phyloP scores from a whole-genome alignment of 2,888 invertebrate genomes.

The Nycteola revayana region DNA sequence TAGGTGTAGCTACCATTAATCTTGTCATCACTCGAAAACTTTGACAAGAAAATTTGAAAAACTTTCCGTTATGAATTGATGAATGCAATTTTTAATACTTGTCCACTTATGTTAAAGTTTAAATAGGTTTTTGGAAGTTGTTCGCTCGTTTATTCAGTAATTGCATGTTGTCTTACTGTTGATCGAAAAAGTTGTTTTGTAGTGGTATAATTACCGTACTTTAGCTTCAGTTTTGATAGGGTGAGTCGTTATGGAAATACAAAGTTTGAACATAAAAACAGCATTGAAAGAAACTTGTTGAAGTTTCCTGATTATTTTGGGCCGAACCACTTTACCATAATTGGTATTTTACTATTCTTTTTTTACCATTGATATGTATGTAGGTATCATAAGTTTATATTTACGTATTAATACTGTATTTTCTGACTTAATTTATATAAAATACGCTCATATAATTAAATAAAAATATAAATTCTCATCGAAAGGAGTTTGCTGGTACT shows the following conservation, averaged over 20 bases:
- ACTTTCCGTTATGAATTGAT: slow-evolving; percentile 40
- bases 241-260: not conserved
- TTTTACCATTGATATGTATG: no score
- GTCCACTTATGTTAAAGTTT: slow-evolving; percentile 24
- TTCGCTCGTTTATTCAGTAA: slow-evolving; percentile 33
- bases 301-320: no score
- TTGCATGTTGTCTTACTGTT: slow-evolving; percentile 27
- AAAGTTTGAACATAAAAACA: no score
- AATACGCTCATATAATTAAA: no score
- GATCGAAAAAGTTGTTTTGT: slow-evolving; percentile 18
- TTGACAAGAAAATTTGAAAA: slow-evolving; percentile 52
- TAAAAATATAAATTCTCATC: no score
- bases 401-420: no score
- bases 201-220: slow-evolving; percentile 7
- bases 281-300: no score
- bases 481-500: no score
- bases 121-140: slow-evolving; percentile 35
- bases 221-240: not conserved
- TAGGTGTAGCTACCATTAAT: slow-evolving; percentile 46
- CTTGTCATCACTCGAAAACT: slow-evolving; percentile 41
- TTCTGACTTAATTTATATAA: no score
- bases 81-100: slow-evolving; percentile 42
- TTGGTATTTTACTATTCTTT: no score
- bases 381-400: no score
- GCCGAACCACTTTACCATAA: no score